Base-by-base conservation (phyloP, 2,113 vertebrate species). In the Cololabis saira region DNA sequence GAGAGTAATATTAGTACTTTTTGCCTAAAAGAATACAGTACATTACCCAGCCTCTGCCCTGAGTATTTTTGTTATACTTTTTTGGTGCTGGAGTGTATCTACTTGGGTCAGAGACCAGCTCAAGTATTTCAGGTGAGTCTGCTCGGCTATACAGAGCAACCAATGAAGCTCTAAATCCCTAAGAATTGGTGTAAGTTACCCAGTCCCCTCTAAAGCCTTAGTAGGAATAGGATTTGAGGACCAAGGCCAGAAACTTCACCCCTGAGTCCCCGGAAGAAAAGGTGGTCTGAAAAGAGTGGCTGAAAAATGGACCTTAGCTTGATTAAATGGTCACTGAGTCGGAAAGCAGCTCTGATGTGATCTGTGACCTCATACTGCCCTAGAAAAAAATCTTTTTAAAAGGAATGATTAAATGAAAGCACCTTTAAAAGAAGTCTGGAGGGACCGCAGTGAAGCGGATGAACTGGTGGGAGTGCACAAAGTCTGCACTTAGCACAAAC, bases 281-380 rank as follows among this genome's bases (percentile, higher is more conserved):
- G 93, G 77, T 79, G 88, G 81, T 88, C 89, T 89, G 85, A 82
- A 86, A 91, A 87, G 86, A 89, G 82, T 57, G 78, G 83, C 76
- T 61, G 79, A 58, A 77, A 88, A 91, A 93, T 92, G 93, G 93
- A 95, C 93, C 93, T 93, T 89, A 83, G 92, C 93, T 95, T 95
- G 94, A 95, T 95, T 95, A 95, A 95, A 95, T 91, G 94, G 93
- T 93, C 91, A 94, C 89, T 94, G 93, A 94, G 93, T 95, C 91
- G 92, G 93, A 95, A 96, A 94, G 95, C 92, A 92, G 92, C 91
- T 90, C 87, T 90, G 92, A 93, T 94, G 92, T 92, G 94, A 95
- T 95, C 93, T 94, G 92, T 93, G 93, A 93, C 91, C 93, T 91
- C 77, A 67, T 49, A 55, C 69, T 81, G 83, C 81, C 81, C 86